A percentile compares a stretch with the other conserved stretches of the same genome.
Conservation (phyloP, 2,113 vertebrate species). For the Daphoenositta chrysoptera region DNA sequence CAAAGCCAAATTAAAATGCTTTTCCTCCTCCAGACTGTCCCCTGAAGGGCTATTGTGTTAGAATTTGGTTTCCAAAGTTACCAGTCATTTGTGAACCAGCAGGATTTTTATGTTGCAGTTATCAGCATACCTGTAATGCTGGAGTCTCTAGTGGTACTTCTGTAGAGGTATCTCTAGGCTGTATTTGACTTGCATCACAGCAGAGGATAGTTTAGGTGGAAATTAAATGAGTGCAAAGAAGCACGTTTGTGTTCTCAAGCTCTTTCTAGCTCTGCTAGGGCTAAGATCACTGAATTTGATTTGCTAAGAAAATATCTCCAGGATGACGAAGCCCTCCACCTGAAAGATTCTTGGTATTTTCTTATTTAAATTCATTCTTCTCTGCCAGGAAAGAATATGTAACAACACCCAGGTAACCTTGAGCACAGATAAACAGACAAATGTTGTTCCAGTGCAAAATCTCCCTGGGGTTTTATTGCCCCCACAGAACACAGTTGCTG, state of each 20-base stretch:
- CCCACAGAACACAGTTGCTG: neutral
- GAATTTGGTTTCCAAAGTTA: conserved; percentile 8
- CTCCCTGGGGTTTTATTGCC: neutral
- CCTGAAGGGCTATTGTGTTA: conserved; percentile 1
- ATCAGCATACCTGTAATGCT: neutral
- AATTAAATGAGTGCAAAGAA: neutral
- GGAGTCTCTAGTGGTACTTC: neutral
- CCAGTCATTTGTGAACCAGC: neutral
- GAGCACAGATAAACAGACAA: neutral
- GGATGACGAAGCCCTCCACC: neutral
- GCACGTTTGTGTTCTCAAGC: neutral
- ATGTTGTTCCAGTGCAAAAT: neutral
- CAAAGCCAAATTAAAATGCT: conserved; percentile 21
- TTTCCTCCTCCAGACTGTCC: neutral
- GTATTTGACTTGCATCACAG: neutral
- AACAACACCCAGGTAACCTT: neutral
- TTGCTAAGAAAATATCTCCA: neutral
- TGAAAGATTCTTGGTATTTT: neutral
- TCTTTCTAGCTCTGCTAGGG: neutral
- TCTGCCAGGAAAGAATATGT: neutral
- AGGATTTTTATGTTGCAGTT: neutral
- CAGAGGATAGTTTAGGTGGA: neutral
- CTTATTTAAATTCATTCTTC: neutral
- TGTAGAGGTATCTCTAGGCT: neutral
- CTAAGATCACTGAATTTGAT: neutral